Evolutionary conservation across 2,888 invertebrate genomes (phyloP).

Genomic region (Furcula furcula): DNA sequence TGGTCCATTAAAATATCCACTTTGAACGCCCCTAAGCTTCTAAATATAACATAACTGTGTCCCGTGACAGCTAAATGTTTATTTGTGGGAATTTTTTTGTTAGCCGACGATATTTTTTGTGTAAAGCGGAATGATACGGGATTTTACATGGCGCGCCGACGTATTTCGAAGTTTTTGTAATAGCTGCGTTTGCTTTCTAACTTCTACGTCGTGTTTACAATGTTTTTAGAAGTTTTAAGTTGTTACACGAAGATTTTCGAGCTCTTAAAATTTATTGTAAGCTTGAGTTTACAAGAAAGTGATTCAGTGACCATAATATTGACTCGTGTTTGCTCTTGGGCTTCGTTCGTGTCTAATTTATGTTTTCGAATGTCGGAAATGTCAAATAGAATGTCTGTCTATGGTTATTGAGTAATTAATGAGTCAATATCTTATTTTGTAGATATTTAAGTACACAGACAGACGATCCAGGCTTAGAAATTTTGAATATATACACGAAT

Average conservation of each 20-base stretch:
- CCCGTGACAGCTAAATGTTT: slow-evolving; percentile 62
- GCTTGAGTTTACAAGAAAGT: neutral
- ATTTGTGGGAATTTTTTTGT: slow-evolving; percentile 58
- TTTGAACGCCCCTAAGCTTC: slow-evolving; percentile 55
- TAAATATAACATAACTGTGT: slow-evolving; percentile 57
- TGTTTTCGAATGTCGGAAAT: too few species aligned
- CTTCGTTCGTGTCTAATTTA: too few species aligned
- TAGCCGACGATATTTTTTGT: slow-evolving; percentile 40
- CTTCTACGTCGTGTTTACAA: slow-evolving; percentile 20
- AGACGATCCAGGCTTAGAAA: too few species aligned
- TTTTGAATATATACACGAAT: too few species aligned
- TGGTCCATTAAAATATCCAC: slow-evolving; percentile 63
- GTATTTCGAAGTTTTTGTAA: slow-evolving; percentile 14
- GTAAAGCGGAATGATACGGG: slow-evolving; percentile 26
- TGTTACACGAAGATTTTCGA: slow-evolving; percentile 9
- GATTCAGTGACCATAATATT: neutral
- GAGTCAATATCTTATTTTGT: too few species aligned
- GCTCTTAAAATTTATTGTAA: neutral
- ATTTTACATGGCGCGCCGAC: slow-evolving; percentile 24
- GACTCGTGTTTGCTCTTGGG: too few species aligned
- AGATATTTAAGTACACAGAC: too few species aligned
- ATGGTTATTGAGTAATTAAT: too few species aligned
- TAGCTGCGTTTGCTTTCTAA: slow-evolving; percentile 19
- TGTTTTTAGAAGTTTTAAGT: slow-evolving; percentile 20
- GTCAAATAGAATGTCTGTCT: too few species aligned